A percentile compares a stretch with the other conserved stretches of the same genome.
Evolutionary conservation across 2,888 invertebrate species (phyloP).

Genomic region (Tetramorium bicarinatum): DNA sequence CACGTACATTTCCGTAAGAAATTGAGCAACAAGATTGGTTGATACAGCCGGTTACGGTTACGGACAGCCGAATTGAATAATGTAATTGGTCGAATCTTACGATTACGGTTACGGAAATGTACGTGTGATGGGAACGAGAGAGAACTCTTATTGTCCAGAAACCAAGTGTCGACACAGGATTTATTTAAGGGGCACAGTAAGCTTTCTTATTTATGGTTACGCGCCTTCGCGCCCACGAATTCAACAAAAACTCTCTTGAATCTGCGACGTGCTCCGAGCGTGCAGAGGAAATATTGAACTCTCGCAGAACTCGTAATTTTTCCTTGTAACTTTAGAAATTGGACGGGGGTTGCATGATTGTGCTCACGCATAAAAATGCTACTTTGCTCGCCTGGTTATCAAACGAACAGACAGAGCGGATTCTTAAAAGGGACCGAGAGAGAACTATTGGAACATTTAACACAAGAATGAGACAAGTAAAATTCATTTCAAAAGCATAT

Average conservation of each 20-base stretch:
- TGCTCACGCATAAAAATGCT: not conserved
- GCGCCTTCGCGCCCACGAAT: not conserved
- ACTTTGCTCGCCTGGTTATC: not conserved
- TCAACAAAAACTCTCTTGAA: not conserved
- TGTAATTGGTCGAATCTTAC: too few species aligned
- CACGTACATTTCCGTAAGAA: too few species aligned
- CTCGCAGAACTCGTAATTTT: not conserved
- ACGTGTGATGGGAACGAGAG: too few species aligned
- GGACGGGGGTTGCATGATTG: not conserved
- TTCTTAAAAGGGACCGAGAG: not conserved
- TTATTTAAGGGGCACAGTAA: not conserved
- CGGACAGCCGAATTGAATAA: too few species aligned
- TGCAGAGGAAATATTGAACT: not conserved
- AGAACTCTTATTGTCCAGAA: not conserved
- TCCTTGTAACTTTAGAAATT: not conserved
- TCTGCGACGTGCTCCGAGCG: not conserved
- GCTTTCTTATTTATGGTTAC: conserved; percentile 11
- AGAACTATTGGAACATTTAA: not conserved
- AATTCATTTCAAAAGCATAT: not conserved
- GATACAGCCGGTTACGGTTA: too few species aligned
- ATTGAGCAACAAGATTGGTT: too few species aligned
- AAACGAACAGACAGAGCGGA: not conserved
- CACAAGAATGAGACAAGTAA: not conserved
- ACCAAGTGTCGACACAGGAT: not conserved
- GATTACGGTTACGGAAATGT: too few species aligned